These are phyloP conservation scores for Limenitis camilla DNA, from an alignment of 2,888 invertebrate genomes.

Conservation along the genomic window DNA sequence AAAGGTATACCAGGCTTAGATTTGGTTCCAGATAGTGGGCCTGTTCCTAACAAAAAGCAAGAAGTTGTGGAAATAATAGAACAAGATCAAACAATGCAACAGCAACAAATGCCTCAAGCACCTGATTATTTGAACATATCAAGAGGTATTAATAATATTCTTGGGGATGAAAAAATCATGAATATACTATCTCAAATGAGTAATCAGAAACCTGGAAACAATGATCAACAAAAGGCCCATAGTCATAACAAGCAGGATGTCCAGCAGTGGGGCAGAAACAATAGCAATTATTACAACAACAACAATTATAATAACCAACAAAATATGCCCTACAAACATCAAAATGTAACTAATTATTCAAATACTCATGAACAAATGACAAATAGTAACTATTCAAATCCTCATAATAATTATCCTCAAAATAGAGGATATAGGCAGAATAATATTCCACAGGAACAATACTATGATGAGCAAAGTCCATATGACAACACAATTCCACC, in stretches of 20 bases:
- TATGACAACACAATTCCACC: conserved; percentile 23
- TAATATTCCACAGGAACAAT: conserved; percentile 33
- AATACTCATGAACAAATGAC: conserved; percentile 4
- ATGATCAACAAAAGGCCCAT: conserved; percentile 6
- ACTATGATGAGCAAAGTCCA: conserved; percentile 37
- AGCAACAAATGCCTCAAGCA: conserved; percentile 22
- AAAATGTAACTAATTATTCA: conserved; percentile 8
- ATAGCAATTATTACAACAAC: conserved; percentile 26
- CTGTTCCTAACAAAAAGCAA: conserved; percentile 24
- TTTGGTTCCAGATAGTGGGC: conserved; percentile 70
- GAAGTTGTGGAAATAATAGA: conserved; percentile 57
- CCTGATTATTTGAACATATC: conserved; percentile 76
- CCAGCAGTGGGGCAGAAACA: conserved; percentile 41
- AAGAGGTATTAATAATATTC: conserved; percentile 75
- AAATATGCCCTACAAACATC: conserved; percentile 12
- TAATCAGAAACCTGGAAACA: conserved; percentile 26
- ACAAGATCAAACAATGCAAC: conserved; percentile 17
- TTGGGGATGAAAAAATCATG: conserved; percentile 78
- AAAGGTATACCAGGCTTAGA: conserved; percentile 84
- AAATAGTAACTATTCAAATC: conserved; percentile 24
- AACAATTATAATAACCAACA: conserved; percentile 10
- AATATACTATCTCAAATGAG: conserved; percentile 72
- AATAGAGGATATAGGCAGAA: conserved; percentile 23
- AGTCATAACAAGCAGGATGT: conserved; percentile 16
- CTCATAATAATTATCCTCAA: conserved; percentile 30